Evolutionary conservation across 2,797 vertebrate species (phyloP), one percentile per base, ranked within the genome.

Genomic region (Typhlichthys subterraneus): DNA sequence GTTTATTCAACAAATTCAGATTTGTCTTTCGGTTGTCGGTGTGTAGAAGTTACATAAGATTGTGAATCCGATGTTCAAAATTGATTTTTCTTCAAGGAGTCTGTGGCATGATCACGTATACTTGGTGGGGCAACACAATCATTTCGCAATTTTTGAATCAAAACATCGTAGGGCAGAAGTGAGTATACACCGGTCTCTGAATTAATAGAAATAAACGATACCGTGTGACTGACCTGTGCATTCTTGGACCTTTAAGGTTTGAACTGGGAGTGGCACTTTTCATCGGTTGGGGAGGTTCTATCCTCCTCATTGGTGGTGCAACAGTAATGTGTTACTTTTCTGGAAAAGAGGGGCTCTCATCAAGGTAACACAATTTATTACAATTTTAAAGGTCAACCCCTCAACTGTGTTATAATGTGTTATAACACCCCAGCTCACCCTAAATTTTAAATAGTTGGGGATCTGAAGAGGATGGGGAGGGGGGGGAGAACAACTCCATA

Each of bases 201-300:
- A 23, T 23, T 3, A 2, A 23, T 3, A 23, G 19, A 23, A 38
- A 38, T 5, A 3, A 8, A 38, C 33, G 8, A 38, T 5, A 38
- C 3, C 5, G 8, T 38, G 5, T 38, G 33, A 38, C 33, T 38
- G 1, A 38, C 2, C 8, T 5, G 33, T 38, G 33, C 3, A 38
- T 38, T 38, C 33, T 38, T 38, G 33, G 33, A 6, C 33, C 33
- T 38, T 7, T 23, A 23, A 99, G 97, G 84, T 98, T 91, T 89
- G 97, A 99, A 89, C 76, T 99, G 57, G 97, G 97, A 85, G 95
- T 95, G 2, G 97, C 94, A 12, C 73, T 99, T 60, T 99, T 98
- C 63, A 78, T 98, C 54, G 97, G 97, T 61, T 99, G 96, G 96
- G 96, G 96, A 53, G 97, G 97, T 72, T 92, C 96, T 12, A 87